These are phyloP conservation scores for Myotis daubentonii DNA, from an alignment of 2,797 vertebrate genomes.

Conservation along the genomic window DNA sequence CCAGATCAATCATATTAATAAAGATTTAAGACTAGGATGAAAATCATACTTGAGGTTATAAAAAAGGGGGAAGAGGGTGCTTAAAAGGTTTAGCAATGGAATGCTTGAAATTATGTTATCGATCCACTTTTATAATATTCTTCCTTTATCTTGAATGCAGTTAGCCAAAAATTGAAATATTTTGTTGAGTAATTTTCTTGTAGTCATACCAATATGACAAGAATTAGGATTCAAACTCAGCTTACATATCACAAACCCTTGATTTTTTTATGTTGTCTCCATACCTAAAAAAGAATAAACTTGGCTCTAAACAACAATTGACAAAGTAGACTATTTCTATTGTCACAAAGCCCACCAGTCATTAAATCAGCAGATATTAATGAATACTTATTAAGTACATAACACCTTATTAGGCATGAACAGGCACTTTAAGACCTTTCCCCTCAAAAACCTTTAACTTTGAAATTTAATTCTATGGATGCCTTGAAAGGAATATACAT, in stretches of 20 bases:
- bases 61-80: rapidly evolving
- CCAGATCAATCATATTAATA: background rate
- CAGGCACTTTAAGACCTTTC: constrained; percentile 18
- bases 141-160: background rate
- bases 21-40: background rate
- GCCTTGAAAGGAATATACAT: background rate
- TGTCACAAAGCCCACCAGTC: constrained; percentile 12
- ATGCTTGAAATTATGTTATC: background rate
- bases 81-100: background rate
- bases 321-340: constrained; percentile 6
- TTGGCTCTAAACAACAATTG: constrained; percentile 1
- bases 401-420: background rate
- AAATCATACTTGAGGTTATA: background rate
- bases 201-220: background rate
- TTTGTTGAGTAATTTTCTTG: background rate
- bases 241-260: background rate
- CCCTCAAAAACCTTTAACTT: constrained; percentile 36
- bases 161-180: background rate
- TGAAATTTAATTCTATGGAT: constrained; percentile 39
- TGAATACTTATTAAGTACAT: constrained; percentile 6
- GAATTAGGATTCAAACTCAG: background rate
- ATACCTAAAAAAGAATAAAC: background rate
- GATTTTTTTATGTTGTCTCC: background rate
- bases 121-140: background rate
- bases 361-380: constrained; percentile 31